Conservation (phyloP, 2,888 invertebrate species). For the Podabrus alpinus region DNA sequence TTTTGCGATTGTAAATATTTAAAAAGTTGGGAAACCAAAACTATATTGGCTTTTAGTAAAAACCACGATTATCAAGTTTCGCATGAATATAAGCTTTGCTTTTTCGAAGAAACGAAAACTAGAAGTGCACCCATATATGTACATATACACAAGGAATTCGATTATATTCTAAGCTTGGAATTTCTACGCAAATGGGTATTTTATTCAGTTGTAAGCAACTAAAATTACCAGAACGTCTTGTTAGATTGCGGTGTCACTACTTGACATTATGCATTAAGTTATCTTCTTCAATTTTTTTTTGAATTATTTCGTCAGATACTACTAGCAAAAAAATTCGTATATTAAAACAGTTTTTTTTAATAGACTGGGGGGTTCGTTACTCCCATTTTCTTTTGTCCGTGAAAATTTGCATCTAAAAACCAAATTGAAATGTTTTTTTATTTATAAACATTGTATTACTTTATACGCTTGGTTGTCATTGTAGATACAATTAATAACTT, state of each 20-base stretch:
- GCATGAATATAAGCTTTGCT: slow-evolving; percentile 6
- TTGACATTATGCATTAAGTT: neutral
- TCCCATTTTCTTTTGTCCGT: neutral
- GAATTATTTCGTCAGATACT: neutral
- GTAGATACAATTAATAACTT: slow-evolving; percentile 3
- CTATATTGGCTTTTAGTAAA: neutral
- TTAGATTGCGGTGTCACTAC: neutral
- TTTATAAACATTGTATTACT: slow-evolving; percentile 1
- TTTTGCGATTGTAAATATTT: neutral
- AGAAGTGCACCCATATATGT: neutral
- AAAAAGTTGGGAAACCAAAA: neutral
- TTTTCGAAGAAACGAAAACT: slow-evolving; percentile 15
- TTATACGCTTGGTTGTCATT: neutral
- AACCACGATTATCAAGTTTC: slow-evolving; percentile 12
- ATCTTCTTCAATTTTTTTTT: neutral
- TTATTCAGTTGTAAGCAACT: slow-evolving; percentile 16
- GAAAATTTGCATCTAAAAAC: neutral
- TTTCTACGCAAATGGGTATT: slow-evolving; percentile 13
- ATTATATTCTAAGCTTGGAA: slow-evolving; percentile 3
- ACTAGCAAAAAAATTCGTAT: neutral
- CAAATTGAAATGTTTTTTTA: neutral
- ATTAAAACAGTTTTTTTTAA: neutral
- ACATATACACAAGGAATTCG: slow-evolving; percentile 10
- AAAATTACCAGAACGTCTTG: slow-evolving; percentile 7
- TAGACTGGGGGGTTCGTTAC: neutral